Conservation (phyloP, 1,140 invertebrate species). For the Bombus superbus region DNA sequence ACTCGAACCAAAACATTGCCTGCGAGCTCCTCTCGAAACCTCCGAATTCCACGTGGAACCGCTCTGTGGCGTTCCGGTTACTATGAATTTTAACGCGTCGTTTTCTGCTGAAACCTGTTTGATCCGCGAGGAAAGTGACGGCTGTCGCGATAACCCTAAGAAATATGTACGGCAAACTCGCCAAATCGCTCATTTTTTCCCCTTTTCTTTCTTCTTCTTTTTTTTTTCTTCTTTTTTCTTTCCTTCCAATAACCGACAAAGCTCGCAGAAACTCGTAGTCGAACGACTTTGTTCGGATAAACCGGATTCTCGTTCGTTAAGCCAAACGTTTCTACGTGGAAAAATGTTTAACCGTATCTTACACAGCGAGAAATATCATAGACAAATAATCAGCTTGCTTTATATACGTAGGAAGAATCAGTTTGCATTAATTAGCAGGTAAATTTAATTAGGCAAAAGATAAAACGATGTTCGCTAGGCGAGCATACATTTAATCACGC, state of each 20-base stretch:
- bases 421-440: not conserved
- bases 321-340: not conserved
- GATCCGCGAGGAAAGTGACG: not conserved
- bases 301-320: not conserved
- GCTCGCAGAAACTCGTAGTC: not conserved
- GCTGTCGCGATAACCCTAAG: not conserved
- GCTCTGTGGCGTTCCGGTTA: not conserved
- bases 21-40: not conserved
- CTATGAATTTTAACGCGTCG: not conserved
- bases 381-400: not conserved
- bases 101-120: not conserved
- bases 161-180: too few relatives aligned
- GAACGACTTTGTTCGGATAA: not conserved
- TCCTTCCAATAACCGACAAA: not conserved
- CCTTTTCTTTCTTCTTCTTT: not conserved
- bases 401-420: not conserved
- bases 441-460: constrained; percentile 1
- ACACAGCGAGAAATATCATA: not conserved
- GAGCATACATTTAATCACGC: not conserved
- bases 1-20: not conserved
- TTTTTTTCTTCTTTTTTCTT: not conserved
- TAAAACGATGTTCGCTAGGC: not conserved
- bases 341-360: not conserved
- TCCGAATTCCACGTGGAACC: not conserved
- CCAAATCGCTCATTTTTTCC: not conserved